Evolutionary conservation across 2,888 invertebrate species (phyloP).

Genomic region (Carpatolechia fugitivella): DNA sequence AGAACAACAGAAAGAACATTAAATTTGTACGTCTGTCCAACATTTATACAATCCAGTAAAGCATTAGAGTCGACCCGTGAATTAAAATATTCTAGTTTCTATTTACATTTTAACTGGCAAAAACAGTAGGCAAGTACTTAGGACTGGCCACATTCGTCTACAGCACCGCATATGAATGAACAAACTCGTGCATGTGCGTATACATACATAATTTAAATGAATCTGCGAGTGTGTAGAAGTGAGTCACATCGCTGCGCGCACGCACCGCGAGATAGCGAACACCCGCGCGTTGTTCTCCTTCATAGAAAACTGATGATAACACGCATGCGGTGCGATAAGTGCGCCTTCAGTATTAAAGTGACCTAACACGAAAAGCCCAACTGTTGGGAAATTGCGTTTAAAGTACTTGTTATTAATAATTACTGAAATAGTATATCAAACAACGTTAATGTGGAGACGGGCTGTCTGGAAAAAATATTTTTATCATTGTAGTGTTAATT

Average conservation of each 20-base stretch:
- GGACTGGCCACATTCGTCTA: neutral
- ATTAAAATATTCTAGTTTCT: too few relatives aligned
- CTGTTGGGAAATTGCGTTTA: too few relatives aligned
- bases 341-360: too few relatives aligned
- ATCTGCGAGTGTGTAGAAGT: neutral
- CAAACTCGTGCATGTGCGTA: neutral
- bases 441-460: neutral
- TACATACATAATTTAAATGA: constrained; percentile 2
- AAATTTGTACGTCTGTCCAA: too few relatives aligned
- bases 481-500: neutral
- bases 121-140: neutral
- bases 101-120: too few relatives aligned
- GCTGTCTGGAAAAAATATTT: constrained; percentile 7
- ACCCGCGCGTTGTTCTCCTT: constrained; percentile 48
- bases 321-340: constrained; percentile 7
- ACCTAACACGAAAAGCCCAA: too few relatives aligned
- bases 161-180: neutral
- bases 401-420: neutral
- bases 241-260: constrained; percentile 25
- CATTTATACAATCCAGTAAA: too few relatives aligned
- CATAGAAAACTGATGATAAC: constrained; percentile 46
- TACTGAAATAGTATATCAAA: neutral
- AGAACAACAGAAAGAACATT: too few relatives aligned
- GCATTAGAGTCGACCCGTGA: too few relatives aligned
- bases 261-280: constrained; percentile 37